Base-by-base conservation (phyloP, 2,888 invertebrate genomes). In the Cheilosia pagana region DNA sequence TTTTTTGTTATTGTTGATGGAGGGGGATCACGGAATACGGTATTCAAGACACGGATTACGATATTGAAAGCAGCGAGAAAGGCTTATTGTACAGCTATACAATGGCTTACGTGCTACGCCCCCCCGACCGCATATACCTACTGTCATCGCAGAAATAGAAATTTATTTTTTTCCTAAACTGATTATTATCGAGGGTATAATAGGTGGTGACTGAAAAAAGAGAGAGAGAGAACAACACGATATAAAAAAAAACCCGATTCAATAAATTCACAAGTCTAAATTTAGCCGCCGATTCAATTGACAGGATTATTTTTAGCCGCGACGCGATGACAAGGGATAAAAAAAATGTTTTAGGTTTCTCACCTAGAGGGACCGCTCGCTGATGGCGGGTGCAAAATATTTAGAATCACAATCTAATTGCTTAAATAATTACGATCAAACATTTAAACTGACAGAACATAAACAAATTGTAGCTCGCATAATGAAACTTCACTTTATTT, bases 31-130 rank as follows among this genome's bases (percentile, higher is more conserved):
- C 21, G 25, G 35, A 35, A 60, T 70, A 62, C 19, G 19, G 53
- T 75, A 83, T 83, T 70, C 83, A 79, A 79, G 43, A 43, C 83
- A 83, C 83, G 83, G 68, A 63, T 70, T 75, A 70, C 53, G 53
- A 70, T 59, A 59, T 68, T 71, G 63, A 75, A 79, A 74, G 78
- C 68, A 35, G 35, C 74, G 31, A 74, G 67, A 74, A 83, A 75
- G 70, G 63, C 70, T 70, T 52, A 70, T 74, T 79, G 79, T 83
- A 74, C 62, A 79, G 70, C 68, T 63, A 72, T 50, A 63, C 67
- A 72, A 72, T 60, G 71, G 52, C 41, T 28, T 68, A 45, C 35
- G 10, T 45, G 45, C 16, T 16, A 25, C 25, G 50, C 50, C 50
- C 39, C 50, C 50, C 39, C 28, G 14, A 57, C 21, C 35, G 19